Percentiles rank a stretch among this genome's conserved stretches.
Conservation (phyloP, 2,797 vertebrate species). For the Discoglossus pictus region DNA sequence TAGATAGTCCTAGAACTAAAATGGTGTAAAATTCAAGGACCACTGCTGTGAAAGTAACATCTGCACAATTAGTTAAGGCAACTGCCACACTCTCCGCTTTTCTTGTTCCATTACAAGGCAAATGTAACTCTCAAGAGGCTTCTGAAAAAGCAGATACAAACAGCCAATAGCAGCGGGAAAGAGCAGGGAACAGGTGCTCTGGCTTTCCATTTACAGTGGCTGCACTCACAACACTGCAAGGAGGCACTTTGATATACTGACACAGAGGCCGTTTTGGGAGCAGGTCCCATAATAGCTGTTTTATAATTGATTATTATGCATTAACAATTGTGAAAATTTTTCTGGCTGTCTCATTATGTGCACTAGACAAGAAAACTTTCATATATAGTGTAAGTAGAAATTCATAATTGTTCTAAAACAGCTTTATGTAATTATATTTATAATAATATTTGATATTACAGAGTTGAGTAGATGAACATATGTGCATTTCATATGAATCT, state of each 20-base stretch:
- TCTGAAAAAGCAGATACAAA: constrained; percentile 55
- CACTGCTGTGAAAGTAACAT: constrained; percentile 61
- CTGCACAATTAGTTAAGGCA: constrained; percentile 59
- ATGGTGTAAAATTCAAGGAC: constrained; percentile 52
- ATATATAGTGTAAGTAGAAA: too few species aligned
- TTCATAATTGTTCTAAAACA: too few species aligned
- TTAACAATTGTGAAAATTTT: too few species aligned
- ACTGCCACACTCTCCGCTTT: constrained; percentile 58
- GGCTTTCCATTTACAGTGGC: constrained; percentile 22
- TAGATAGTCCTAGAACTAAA: constrained; percentile 3
- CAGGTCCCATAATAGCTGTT: too few species aligned
- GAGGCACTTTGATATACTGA: not conserved
- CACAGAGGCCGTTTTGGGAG: too few species aligned
- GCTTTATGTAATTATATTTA: too few species aligned
- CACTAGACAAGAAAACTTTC: too few species aligned
- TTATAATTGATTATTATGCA: too few species aligned
- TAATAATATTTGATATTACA: too few species aligned
- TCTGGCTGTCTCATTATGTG: too few species aligned
- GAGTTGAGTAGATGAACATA: too few species aligned
- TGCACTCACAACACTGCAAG: not conserved
- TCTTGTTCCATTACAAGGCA: constrained; percentile 58
- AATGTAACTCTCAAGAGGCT: constrained; percentile 52
- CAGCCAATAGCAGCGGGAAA: constrained; percentile 66
- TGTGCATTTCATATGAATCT: too few species aligned
- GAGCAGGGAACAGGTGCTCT: constrained; percentile 62